phyloP scores from a whole-genome alignment of 2,797 vertebrate species.

The Bradypodion pumilum region DNA sequence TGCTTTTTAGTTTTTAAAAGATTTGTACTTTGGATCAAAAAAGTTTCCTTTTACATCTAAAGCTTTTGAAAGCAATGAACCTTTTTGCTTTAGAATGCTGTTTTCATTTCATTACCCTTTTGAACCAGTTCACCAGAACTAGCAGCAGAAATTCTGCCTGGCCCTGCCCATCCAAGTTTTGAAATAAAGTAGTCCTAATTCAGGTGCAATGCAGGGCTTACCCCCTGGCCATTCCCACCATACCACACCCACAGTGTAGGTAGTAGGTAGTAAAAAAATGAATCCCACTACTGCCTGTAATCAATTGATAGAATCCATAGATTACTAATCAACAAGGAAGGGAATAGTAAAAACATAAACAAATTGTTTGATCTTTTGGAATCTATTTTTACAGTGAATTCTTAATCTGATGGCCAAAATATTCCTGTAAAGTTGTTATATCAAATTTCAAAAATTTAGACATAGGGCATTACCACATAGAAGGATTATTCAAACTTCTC shows the following conservation, averaged over 20 bases:
- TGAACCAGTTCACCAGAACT: too few relatives aligned
- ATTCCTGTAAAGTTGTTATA: background rate
- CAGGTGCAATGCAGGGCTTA: too few relatives aligned
- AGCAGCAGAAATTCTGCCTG: too few relatives aligned
- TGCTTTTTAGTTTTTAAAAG: background rate
- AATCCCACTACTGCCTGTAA: too few relatives aligned
- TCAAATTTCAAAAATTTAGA: background rate
- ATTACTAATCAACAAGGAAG: constrained; percentile 1
- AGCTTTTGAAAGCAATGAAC: background rate
- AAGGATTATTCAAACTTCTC: too few relatives aligned
- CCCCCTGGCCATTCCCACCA: too few relatives aligned
- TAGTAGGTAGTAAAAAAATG: too few relatives aligned
- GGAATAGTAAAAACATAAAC: background rate
- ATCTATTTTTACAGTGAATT: constrained; percentile 19
- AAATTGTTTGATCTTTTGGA: background rate
- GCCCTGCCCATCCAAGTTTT: too few relatives aligned
- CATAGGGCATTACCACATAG: too few relatives aligned
- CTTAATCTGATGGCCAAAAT: background rate
- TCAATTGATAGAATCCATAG: background rate
- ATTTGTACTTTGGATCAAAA: background rate
- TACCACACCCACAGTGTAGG: too few relatives aligned
- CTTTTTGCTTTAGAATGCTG: background rate
- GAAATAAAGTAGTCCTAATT: too few relatives aligned
- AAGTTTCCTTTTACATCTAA: constrained; percentile 16
- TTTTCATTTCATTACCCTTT: background rate